These are phyloP conservation scores for Polypterus bichir DNA, from an alignment of 2,113 vertebrate species.

Conservation along the genomic window DNA sequence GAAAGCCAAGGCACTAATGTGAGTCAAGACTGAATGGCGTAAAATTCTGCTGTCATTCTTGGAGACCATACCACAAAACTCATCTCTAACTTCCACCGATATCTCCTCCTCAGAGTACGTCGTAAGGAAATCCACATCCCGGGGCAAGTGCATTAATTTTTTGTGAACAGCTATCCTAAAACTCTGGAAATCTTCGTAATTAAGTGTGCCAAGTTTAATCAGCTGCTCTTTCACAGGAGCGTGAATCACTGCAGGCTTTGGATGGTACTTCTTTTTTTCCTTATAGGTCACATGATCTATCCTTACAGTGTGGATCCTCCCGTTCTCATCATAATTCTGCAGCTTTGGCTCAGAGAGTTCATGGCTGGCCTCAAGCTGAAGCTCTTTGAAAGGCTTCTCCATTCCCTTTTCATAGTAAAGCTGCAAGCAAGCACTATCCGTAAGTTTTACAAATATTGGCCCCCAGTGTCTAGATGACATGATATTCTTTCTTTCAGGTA, in stretches of 20 bases:
- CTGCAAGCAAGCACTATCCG: constrained; percentile 47
- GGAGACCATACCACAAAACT: constrained; percentile 60
- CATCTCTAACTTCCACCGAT: constrained; percentile 64
- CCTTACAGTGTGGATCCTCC: constrained; percentile 68
- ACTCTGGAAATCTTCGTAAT: constrained; percentile 68
- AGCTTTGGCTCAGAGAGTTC: constrained; percentile 71
- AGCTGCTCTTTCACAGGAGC: constrained; percentile 61
- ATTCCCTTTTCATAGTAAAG: constrained; percentile 76
- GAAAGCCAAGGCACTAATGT: constrained; percentile 63
- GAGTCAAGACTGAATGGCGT: constrained; percentile 60
- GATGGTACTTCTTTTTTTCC: constrained; percentile 74
- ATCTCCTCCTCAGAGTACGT: constrained; percentile 72
- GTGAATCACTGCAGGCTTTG: constrained; percentile 62
- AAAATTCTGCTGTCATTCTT: constrained; percentile 56
- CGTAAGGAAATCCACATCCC: constrained; percentile 47
- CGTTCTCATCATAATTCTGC: constrained; percentile 70
- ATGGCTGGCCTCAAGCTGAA: constrained; percentile 61
- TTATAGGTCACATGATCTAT: constrained; percentile 68
- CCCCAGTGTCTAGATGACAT: constrained; percentile 92
- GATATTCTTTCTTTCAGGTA: constrained; percentile 83
- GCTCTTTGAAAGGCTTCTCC: constrained; percentile 69
- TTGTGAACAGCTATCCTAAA: constrained; percentile 62
- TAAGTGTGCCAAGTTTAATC: constrained; percentile 68
- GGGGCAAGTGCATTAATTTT: constrained; percentile 47
- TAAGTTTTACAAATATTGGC: constrained; percentile 69